Percentiles rank a stretch among this genome's conserved stretches.
Evolutionary conservation across 2,888 invertebrate genomes (phyloP).

Genomic region (Drosophila meridiana): DNA sequence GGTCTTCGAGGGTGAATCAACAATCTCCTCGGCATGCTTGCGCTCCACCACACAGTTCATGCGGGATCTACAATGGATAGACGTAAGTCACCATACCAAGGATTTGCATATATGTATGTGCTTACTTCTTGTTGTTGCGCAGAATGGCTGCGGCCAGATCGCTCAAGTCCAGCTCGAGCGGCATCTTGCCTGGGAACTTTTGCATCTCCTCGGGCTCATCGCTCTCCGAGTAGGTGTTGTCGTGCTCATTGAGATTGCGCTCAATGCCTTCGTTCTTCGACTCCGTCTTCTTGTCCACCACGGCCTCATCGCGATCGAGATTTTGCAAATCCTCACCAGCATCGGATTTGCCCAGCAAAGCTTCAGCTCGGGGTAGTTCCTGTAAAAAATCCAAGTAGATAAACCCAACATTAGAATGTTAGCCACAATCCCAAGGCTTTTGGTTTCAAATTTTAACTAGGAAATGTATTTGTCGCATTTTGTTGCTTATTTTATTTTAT

Average conservation of each 20-base stretch:
- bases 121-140: slow-evolving; percentile 89
- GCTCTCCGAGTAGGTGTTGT: slow-evolving; percentile 84
- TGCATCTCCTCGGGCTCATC: slow-evolving; percentile 88
- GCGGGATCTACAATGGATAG: slow-evolving; percentile 87
- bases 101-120: too few relatives aligned
- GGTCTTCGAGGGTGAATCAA: slow-evolving; percentile 90
- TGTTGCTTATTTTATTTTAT: slow-evolving; percentile 3
- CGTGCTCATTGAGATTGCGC: slow-evolving; percentile 83
- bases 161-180: slow-evolving; percentile 93
- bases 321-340: slow-evolving; percentile 81
- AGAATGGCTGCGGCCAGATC: slow-evolving; percentile 91
- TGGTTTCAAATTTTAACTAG: slow-evolving; percentile 34
- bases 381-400: slow-evolving; percentile 44
- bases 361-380: slow-evolving; percentile 85
- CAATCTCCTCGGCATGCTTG: slow-evolving; percentile 92
- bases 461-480: slow-evolving; percentile 40
- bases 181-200: slow-evolving; percentile 89
- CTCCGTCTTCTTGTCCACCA: slow-evolving; percentile 67
- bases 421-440: slow-evolving; percentile 7
- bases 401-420: not conserved
- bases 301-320: slow-evolving; percentile 79
- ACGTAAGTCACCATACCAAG: not conserved
- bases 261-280: slow-evolving; percentile 65
- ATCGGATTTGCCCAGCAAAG: slow-evolving; percentile 84
- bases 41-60: slow-evolving; percentile 97